These are phyloP conservation scores for Chaunax sp. DNA, from an alignment of 2,797 vertebrate species.

Conservation along the genomic window DNA sequence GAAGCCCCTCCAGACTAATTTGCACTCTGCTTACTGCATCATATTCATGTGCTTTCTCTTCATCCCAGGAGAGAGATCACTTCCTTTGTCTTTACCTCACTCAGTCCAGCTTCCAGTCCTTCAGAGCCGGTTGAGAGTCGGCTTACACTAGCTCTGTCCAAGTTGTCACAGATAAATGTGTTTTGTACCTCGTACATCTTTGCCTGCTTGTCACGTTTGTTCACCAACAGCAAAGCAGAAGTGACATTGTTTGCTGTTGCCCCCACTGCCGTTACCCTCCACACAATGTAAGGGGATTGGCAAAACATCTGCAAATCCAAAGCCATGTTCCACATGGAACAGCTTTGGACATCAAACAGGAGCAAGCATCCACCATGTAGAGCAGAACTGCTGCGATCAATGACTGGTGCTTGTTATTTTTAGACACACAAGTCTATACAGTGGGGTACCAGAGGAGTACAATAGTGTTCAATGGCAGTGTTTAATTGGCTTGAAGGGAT, in stretches of 20 bases:
- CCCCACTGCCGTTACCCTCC: constrained; percentile 1
- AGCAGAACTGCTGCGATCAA: constrained; percentile 21
- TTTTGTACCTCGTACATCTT: constrained; percentile 55
- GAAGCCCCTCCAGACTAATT: constrained; percentile 61
- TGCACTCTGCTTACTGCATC: constrained; percentile 70
- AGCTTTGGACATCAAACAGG: constrained; percentile 41
- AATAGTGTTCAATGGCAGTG: neutral
- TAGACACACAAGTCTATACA: constrained; percentile 17
- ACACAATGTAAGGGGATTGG: constrained; percentile 14
- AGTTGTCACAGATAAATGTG: constrained; percentile 60
- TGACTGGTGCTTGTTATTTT: constrained; percentile 34
- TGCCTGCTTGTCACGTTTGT: constrained; percentile 48
- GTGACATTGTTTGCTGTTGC: constrained; percentile 27
- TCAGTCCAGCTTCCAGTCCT: constrained; percentile 29
- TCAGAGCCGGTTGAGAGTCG: constrained; percentile 32
- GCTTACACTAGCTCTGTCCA: constrained; percentile 33
- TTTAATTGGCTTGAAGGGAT: constrained; percentile 27
- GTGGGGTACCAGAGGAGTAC: neutral
- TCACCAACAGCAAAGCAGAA: constrained; percentile 40
- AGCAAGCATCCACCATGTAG: neutral
- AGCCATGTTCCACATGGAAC: constrained; percentile 1
- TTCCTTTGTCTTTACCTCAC: constrained; percentile 45
- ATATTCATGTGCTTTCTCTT: constrained; percentile 45
- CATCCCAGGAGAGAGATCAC: constrained; percentile 17
- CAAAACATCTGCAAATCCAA: constrained; percentile 34